A percentile compares a stretch with the other conserved stretches of the same genome.
These are phyloP conservation scores for Sphaeramia orbicularis DNA, from an alignment of 2,797 vertebrate genomes.

Conservation along the genomic window DNA sequence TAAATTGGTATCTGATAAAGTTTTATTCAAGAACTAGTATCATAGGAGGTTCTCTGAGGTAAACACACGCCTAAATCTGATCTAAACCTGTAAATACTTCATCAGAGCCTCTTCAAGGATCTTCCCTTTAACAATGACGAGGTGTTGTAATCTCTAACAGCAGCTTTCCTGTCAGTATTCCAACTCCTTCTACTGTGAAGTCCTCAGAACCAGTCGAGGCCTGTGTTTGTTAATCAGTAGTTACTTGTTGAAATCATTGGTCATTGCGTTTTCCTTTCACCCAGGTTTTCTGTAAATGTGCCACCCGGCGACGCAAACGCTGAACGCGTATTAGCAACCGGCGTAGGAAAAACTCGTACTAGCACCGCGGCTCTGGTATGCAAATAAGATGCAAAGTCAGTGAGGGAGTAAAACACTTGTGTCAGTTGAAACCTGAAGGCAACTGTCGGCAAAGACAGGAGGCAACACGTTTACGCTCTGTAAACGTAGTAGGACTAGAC, in stretches of 20 bases:
- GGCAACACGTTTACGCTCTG: conserved; percentile 37
- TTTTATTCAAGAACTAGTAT: too few species aligned
- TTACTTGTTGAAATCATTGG: conserved; percentile 42
- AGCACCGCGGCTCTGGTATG: conserved; percentile 65
- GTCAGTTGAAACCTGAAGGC: conserved; percentile 64
- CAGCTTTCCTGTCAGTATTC: conserved; percentile 55
- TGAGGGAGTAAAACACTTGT: conserved; percentile 48
- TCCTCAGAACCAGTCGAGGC: conserved; percentile 28
- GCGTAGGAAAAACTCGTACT: conserved; percentile 54
- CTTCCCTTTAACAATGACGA: too few species aligned
- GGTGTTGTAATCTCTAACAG: conserved; percentile 22
- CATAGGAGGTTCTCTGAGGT: too few species aligned
- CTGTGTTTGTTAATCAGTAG: conserved; percentile 68
- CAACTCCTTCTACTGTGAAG: conserved; percentile 14
- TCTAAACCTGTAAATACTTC: too few species aligned
- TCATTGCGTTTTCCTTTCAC: conserved; percentile 19
- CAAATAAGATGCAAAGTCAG: conserved; percentile 84
- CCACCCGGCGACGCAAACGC: conserved; percentile 3
- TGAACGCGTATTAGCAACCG: conserved; percentile 17
- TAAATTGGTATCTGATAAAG: too few species aligned
- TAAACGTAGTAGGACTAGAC: conserved; percentile 42
- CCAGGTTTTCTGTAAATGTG: conserved; percentile 21
- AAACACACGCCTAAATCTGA: too few species aligned
- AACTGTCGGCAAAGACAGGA: conserved; percentile 52
- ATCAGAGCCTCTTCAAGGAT: too few species aligned